Percentiles rank a stretch among this genome's conserved stretches.
Evolutionary conservation across 2,888 invertebrate genomes (phyloP).

Genomic region (Scaptomyza flava): DNA sequence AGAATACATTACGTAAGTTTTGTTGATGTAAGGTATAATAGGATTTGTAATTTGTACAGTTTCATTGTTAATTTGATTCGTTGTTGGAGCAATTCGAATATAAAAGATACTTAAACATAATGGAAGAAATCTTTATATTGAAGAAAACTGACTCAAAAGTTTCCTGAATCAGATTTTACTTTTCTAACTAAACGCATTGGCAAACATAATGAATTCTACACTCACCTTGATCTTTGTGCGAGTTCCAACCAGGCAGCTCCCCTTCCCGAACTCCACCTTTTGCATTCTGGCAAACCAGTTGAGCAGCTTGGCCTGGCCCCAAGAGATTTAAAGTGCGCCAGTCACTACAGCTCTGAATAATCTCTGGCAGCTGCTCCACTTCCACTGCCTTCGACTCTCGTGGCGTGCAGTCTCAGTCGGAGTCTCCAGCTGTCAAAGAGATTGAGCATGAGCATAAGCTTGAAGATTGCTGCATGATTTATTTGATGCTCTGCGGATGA

Average conservation of each 20-base stretch:
- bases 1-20: constrained; percentile 22
- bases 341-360: constrained; percentile 70
- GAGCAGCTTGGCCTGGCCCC: constrained; percentile 48
- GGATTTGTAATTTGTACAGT: constrained; percentile 1
- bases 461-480: constrained; percentile 64
- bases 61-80: background rate
- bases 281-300: constrained; percentile 58
- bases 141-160: background rate
- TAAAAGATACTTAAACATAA: too few relatives aligned
- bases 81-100: too few relatives aligned
- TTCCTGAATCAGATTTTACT: background rate
- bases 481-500: constrained; percentile 60
- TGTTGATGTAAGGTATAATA: constrained; percentile 19
- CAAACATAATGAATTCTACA: constrained; percentile 22
- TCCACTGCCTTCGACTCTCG: constrained; percentile 30
- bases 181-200: constrained; percentile 1
- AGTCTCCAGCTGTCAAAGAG: constrained; percentile 55
- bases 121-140: too few relatives aligned
- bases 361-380: constrained; percentile 75
- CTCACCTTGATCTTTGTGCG: constrained; percentile 69
- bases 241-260: constrained; percentile 9
- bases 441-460: constrained; percentile 42
- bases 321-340: constrained; percentile 60
- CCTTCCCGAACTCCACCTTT: constrained; percentile 7
- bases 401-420: constrained; percentile 39